phyloP scores from a whole-genome alignment of 2,113 vertebrate genomes.

The Coptodon bakossiorum region DNA sequence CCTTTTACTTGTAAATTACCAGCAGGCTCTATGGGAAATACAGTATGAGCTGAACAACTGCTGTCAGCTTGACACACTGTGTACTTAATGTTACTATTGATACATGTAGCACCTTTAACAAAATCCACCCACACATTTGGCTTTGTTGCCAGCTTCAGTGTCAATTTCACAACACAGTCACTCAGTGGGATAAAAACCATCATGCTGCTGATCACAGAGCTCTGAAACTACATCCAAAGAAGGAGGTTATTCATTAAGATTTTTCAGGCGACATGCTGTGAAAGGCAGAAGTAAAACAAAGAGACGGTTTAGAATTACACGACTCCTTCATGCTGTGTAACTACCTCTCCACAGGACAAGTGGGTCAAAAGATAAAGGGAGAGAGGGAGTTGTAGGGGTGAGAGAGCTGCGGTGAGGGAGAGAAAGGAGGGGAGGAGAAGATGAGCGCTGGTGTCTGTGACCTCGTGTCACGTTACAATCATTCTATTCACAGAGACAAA shows the following conservation, averaged over 20 bases:
- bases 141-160: background rate
- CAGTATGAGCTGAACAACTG: background rate
- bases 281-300: background rate
- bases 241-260: background rate
- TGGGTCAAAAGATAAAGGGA: slow-evolving; percentile 97
- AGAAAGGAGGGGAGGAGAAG: slow-evolving; percentile 40
- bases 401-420: slow-evolving; percentile 84
- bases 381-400: slow-evolving; percentile 97
- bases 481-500: background rate
- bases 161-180: background rate
- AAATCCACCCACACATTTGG: background rate
- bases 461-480: background rate
- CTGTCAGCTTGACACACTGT: background rate
- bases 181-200: background rate
- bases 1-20: background rate
- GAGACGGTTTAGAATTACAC: background rate
- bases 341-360: slow-evolving; percentile 80
- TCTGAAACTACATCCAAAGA: background rate
- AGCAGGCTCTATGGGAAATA: background rate
- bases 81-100: background rate
- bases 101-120: background rate
- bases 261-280: slow-evolving; percentile 12
- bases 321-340: slow-evolving; percentile 49
- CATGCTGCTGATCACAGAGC: slow-evolving; percentile 15
- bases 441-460: slow-evolving; percentile 2